phyloP scores from a whole-genome alignment of 2,888 invertebrate genomes.

The Nomada flava region DNA sequence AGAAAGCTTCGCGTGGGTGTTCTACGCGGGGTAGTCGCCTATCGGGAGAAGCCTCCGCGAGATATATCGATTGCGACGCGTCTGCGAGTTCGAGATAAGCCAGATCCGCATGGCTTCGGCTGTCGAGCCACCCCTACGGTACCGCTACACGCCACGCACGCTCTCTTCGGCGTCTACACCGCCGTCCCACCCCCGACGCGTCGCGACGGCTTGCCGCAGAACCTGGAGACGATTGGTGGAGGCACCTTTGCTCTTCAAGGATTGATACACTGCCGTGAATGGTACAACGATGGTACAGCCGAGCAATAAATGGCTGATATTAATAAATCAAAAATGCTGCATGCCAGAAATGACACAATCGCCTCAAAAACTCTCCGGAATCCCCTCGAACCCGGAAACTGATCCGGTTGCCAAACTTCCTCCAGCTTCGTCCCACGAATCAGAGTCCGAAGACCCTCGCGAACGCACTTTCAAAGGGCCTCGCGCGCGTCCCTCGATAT shows the following conservation, averaged over 20 bases:
- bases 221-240: slow-evolving; percentile 1
- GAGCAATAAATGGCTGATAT: too few species aligned
- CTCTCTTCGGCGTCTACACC: not conserved
- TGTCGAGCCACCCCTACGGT: slow-evolving; percentile 69
- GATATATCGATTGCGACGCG: slow-evolving; percentile 84
- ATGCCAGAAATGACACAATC: too few species aligned
- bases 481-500: not conserved
- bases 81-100: slow-evolving; percentile 83
- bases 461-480: not conserved
- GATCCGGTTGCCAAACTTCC: not conserved
- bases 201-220: too few species aligned
- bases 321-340: too few species aligned
- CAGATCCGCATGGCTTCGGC: slow-evolving; percentile 78
- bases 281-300: too few species aligned
- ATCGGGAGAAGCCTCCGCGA: slow-evolving; percentile 80
- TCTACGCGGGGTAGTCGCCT: slow-evolving; percentile 61
- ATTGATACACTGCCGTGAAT: not conserved
- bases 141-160: slow-evolving; percentile 41
- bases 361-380: not conserved
- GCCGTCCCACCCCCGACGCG: not conserved
- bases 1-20: slow-evolving; percentile 49
- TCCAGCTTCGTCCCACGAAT: not conserved
- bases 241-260: not conserved
- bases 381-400: not conserved
- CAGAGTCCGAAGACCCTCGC: not conserved